Base-by-base conservation (phyloP, 2,888 invertebrate genomes). In the Apotomis betuletana region DNA sequence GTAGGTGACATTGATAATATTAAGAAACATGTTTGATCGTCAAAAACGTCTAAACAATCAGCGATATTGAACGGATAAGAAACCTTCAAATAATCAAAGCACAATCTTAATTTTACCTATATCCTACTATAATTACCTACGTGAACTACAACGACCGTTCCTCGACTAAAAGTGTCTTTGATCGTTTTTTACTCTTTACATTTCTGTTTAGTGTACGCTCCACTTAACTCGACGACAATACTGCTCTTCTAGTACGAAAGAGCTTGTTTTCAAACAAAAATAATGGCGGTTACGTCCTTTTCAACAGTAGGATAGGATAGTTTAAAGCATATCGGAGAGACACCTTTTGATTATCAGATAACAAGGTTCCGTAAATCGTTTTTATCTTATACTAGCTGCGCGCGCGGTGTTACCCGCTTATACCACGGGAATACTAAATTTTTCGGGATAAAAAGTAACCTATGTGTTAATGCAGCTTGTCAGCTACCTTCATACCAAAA, bases 121-220 rank as follows among this genome's bases (percentile, higher is more conserved):
- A 49, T 8, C 49, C 49, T 49, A 67, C 41, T 41, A 61, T 73
- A 72, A 61, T 64, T 69, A 71, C 8, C 15, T 65, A 74, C 74
- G 71, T 72, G 69, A 72, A 51, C 69, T 54, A 67, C 58, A 15
- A 36, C 27, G 46, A n/a, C 36, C 49, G 41, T 49, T 69, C 62
- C 62, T 52, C 61, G 27, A 4, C 44, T 46, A 41, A 13, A 41
- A 60, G 46, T 63, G 44, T 70, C 64, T 65, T 61, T 54, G 13
- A 46, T 13, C 41, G 59, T 70, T 54, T 65, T 70, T 67, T 67
- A 12, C 49, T 49, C n/a, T 60, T 60, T 41, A 71, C 67, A 71
- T 71, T 74, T 74, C 71, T 71, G 71, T 74, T 70, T 68, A 70
- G 67, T 65, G 5, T 71, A 68, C 74, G 74, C 64, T 74, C 63